phyloP scores from a whole-genome alignment of 2,797 vertebrate species.

The Pipistrellus kuhlii region DNA sequence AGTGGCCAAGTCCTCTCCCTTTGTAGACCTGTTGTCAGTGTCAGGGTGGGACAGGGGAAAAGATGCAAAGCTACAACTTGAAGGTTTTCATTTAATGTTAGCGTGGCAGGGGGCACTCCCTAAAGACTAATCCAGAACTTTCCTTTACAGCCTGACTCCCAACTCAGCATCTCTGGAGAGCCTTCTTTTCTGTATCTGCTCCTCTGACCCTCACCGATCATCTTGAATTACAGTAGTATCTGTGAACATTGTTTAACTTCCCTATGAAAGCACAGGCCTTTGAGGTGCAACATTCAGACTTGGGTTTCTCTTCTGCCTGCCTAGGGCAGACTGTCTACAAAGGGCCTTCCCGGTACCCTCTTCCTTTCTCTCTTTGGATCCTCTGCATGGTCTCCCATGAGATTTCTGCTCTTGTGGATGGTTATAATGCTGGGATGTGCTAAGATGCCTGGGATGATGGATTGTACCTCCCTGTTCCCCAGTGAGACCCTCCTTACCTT shows the following conservation, averaged over 20 bases:
- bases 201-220: rapidly evolving
- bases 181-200: conserved; percentile 17
- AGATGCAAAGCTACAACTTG: not conserved
- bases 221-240: not conserved
- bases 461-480: not conserved
- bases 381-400: not conserved
- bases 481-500: not conserved
- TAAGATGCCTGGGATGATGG: not conserved
- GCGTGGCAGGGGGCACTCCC: not conserved
- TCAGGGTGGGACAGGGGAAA: not conserved
- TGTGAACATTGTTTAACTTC: not conserved
- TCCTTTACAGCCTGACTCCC: not conserved
- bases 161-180: not conserved
- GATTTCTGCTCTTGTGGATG: not conserved
- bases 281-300: not conserved
- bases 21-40: not conserved
- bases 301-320: not conserved
- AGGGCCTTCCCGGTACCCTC: not conserved
- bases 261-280: not conserved
- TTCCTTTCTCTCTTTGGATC: not conserved
- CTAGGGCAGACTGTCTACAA: not conserved
- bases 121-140: not conserved
- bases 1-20: not conserved
- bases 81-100: not conserved
- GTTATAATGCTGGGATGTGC: not conserved